These are phyloP conservation scores for Sminthurides aquaticus DNA, from an alignment of 2,888 invertebrate species.

Conservation along the genomic window DNA sequence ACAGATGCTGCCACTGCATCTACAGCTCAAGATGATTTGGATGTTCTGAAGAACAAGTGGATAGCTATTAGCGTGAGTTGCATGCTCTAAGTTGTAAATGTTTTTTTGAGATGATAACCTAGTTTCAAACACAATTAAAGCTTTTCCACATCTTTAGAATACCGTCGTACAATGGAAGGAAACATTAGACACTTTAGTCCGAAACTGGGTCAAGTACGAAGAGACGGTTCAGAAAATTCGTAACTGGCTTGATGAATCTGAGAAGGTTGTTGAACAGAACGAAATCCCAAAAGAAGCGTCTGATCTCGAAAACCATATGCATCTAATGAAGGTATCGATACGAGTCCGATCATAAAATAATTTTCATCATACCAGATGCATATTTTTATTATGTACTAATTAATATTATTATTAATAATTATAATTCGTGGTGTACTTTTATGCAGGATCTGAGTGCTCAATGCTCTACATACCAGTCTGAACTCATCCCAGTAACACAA, in stretches of 20 bases:
- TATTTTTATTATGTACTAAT: no score
- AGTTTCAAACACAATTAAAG: no score
- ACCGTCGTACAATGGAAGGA: constrained; percentile 68
- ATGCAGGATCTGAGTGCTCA: constrained; percentile 60
- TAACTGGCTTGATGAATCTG: constrained; percentile 55
- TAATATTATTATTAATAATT: no score
- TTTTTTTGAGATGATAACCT: background rate
- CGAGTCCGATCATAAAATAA: no score
- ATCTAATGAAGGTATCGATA: constrained; percentile 36
- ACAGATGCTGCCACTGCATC: constrained; percentile 59
- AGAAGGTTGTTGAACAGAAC: constrained; percentile 26
- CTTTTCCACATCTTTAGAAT: no score
- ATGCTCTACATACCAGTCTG: constrained; percentile 75
- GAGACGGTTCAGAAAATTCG: constrained; percentile 66
- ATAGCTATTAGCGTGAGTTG: constrained; percentile 54
- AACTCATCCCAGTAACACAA: constrained; percentile 70
- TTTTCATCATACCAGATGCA: no score
- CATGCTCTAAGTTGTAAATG: background rate
- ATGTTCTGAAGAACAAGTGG: constrained; percentile 74
- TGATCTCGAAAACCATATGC: constrained; percentile 38
- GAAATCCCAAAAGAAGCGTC: constrained; percentile 30
- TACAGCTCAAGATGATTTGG: constrained; percentile 73
- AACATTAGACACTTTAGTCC: constrained; percentile 68
- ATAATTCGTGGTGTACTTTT: background rate
- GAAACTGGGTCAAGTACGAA: constrained; percentile 75